Conservation (phyloP, 1,140 invertebrate genomes). For the Artemia franciscana region DNA sequence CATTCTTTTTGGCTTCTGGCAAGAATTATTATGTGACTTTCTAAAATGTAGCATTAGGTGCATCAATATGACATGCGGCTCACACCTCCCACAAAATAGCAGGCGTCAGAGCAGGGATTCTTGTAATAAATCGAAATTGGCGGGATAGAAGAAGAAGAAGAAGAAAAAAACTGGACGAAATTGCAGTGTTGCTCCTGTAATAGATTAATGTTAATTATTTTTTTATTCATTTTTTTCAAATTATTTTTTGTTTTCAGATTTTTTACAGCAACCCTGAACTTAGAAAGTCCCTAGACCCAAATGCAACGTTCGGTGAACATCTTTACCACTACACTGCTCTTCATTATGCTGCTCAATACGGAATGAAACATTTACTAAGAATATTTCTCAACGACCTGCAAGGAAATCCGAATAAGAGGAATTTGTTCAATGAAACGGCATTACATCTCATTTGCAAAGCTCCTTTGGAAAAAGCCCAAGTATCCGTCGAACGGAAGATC, state of each 20-base stretch:
- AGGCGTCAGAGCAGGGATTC: too few relatives aligned
- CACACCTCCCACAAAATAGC: too few relatives aligned
- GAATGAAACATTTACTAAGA: slow-evolving; percentile 37
- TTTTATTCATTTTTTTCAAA: too few relatives aligned
- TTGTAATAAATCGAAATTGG: too few relatives aligned
- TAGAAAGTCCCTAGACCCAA: slow-evolving; percentile 38
- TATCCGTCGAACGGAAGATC: slow-evolving; percentile 30
- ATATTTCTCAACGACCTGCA: slow-evolving; percentile 37
- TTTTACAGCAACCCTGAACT: slow-evolving; percentile 35
- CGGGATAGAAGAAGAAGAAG: too few relatives aligned
- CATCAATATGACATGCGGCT: too few relatives aligned
- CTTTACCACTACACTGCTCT: slow-evolving; percentile 40
- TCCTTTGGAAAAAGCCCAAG: slow-evolving; percentile 23
- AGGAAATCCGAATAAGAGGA: slow-evolving; percentile 43
- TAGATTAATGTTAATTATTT: slow-evolving; percentile 7
- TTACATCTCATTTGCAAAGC: slow-evolving; percentile 36
- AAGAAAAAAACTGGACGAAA: too few relatives aligned
- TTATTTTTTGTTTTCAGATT: slow-evolving; percentile 17
- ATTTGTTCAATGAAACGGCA: slow-evolving; percentile 34
- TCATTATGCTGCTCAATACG: slow-evolving; percentile 39
- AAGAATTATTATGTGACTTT: too few relatives aligned
- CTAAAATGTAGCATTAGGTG: too few relatives aligned
- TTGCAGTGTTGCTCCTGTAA: slow-evolving; percentile 35
- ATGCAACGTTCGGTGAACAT: slow-evolving; percentile 38
- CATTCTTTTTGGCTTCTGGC: too few relatives aligned